Base-by-base conservation (phyloP, 1,140 invertebrate species). In the Drosophila santomea region DNA sequence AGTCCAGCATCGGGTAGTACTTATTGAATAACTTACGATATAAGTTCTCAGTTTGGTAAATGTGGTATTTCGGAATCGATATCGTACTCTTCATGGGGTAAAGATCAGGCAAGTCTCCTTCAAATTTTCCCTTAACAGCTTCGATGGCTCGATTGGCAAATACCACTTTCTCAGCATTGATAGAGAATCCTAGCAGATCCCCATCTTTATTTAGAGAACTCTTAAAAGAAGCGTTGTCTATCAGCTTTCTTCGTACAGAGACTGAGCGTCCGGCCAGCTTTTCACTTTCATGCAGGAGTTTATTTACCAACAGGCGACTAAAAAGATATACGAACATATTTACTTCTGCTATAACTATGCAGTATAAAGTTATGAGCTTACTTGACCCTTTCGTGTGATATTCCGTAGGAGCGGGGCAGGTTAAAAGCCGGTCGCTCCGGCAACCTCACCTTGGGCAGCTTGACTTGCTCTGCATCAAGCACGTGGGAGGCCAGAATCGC, bases 381-480 rank as follows among this genome's bases (percentile, higher is more conserved):
- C 97, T 95, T 95, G 93, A 94, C 94, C 89, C 96, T 94, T 47
- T 93, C 91, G 52, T 94, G 93, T 6, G 95, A 95, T 41, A 98
- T 95, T 17, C 97, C 97, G 89, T 95, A 96, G 60, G 94, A 92
- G 79, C 96, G 93, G 12, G 95, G 94, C 91, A 96, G 96, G 74
- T 94, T 95, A 92, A 93, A 97, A 23, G 94, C 94, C 44, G 96
- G 96, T 80, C 95, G 94, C 36, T 94, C 83, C 7, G 94, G 93
- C 88, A 97, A 94, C 92, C 95, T 95, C 1, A 94, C 93, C 93
- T 95, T 96, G 10, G 96, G 96, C 48, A 98, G 91, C 84, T 95
- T 95, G 63, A 95, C 93, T 91, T 97, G 96, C 81, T 96, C 93
- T 38, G 96, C 94, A 93, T 98, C 97, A 93, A 96, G 97, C 50